phyloP scores from a whole-genome alignment of 2,888 invertebrate species.

The Nymphalis polychloros region DNA sequence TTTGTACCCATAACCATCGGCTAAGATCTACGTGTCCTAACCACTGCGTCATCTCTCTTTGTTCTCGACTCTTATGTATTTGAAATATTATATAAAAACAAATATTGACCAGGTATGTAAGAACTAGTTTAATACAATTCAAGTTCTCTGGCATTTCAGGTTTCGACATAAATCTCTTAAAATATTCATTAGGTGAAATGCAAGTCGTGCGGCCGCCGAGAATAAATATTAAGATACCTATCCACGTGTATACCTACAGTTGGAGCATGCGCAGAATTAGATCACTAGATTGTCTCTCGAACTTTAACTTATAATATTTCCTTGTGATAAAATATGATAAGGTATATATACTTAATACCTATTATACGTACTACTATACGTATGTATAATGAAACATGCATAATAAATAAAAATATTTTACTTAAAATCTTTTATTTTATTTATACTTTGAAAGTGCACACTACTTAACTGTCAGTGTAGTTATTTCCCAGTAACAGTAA shows the following conservation, averaged over 20 bases:
- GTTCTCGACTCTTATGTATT: too few relatives aligned
- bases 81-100: neutral
- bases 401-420: too few relatives aligned
- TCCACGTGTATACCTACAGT: conserved; percentile 56
- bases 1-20: too few relatives aligned
- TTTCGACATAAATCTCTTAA: conserved; percentile 55
- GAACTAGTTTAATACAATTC: conserved; percentile 21
- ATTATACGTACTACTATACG: too few relatives aligned
- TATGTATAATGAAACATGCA: too few relatives aligned
- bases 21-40: too few relatives aligned
- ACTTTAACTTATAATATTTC: neutral
- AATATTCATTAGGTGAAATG: conserved; percentile 71
- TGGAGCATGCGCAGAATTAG: conserved; percentile 9
- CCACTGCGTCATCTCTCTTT: too few relatives aligned
- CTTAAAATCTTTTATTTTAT: neutral
- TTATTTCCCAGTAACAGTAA: neutral
- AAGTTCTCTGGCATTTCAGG: conserved; percentile 49
- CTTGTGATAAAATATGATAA: neutral
- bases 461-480: neutral
- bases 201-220: conserved; percentile 65
- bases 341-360: neutral
- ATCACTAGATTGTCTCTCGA: conserved; percentile 4
- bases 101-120: neutral
- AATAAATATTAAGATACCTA: conserved; percentile 66
- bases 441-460: neutral